Conservation (phyloP, 2,888 invertebrate genomes). For the Dryomyza anilis region DNA sequence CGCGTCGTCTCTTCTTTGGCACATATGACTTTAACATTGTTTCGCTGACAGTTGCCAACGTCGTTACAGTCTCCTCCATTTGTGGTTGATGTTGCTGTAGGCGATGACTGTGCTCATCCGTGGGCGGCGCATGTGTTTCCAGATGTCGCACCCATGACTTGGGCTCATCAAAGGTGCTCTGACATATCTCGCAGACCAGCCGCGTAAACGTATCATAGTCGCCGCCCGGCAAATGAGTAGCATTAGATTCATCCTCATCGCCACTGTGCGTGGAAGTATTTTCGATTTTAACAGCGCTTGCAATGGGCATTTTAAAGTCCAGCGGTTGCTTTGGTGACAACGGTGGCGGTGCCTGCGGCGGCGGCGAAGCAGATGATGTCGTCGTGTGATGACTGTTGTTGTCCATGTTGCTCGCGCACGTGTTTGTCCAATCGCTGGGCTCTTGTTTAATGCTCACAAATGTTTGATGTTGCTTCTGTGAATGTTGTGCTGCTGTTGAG, state of each 20-base stretch:
- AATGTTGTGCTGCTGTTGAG: no score
- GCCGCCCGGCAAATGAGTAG: constrained; percentile 41
- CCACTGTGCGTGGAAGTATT: constrained; percentile 35
- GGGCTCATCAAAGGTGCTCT: constrained; percentile 80
- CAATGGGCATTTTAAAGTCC: constrained; percentile 46
- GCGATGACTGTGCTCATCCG: constrained; percentile 23
- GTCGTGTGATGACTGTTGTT: constrained; percentile 19
- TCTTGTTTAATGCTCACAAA: constrained; percentile 65
- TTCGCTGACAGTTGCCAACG: no score
- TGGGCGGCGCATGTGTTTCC: constrained; percentile 70
- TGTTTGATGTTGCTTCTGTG: no score
- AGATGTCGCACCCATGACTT: constrained; percentile 85
- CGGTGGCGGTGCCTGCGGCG: constrained; percentile 30
- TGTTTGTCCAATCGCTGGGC: constrained; percentile 70
- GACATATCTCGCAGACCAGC: constrained; percentile 82
- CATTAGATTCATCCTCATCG: constrained; percentile 29
- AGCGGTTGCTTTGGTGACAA: constrained; percentile 50
- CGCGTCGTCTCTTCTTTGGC: constrained; percentile 64
- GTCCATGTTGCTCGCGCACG: constrained; percentile 29
- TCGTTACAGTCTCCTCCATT: constrained; percentile 30
- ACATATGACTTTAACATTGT: constrained; percentile 47
- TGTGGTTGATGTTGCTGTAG: no score
- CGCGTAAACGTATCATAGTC: constrained; percentile 70
- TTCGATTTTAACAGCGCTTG: constrained; percentile 45
- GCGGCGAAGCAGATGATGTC: constrained; percentile 30